Evolutionary conservation across 2,113 vertebrate species (phyloP), one percentile per base, ranked within the genome.

Genomic region (Oceanites oceanicus): DNA sequence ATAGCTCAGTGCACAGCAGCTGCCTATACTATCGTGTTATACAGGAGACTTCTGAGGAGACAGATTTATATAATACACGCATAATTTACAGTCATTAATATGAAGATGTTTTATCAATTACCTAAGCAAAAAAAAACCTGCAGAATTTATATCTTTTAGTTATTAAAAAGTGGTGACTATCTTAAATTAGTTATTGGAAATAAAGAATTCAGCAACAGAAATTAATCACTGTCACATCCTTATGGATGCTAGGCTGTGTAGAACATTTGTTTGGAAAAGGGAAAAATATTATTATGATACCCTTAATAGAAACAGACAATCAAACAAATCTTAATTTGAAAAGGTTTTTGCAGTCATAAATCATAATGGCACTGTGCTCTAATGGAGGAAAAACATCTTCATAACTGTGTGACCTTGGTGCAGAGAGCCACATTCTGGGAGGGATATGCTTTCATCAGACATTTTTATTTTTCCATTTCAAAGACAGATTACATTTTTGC

Each of bases 311-410:
- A 98, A 98, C 86, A 98, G 97, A 98, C 98, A 98, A 86, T 98
- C 97, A 98, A 97, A 98, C 97, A 98, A 97, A 98, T 98, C 97
- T 98, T 98, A 98, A 98, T 98, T 98, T 98, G 73, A 97, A 97
- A 98, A 97, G 74, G 87, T 96, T 97, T 97, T 95, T 92, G 79
- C 32, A 78, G 94, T 88, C 97, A 98, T 98, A 98, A 98, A 98
- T 98, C 98, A 98, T 95, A 95, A 96, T 94, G 97, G 92, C 96
- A 97, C 66, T 34, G 42, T 94, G 67, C 86, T 97, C 49, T 97
- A 97, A 96, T 52, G 45, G 70, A 92, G 90, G 67, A 78, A 97
- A 97, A 97, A 80, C 88, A 94, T 96, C 96, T 98, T 98, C 91
- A 96, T 97, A 97, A 74, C 55, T 58, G 21, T 40, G 81, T 95